Conservation (phyloP, 2,797 vertebrate genomes). For the Bufotes viridis region DNA sequence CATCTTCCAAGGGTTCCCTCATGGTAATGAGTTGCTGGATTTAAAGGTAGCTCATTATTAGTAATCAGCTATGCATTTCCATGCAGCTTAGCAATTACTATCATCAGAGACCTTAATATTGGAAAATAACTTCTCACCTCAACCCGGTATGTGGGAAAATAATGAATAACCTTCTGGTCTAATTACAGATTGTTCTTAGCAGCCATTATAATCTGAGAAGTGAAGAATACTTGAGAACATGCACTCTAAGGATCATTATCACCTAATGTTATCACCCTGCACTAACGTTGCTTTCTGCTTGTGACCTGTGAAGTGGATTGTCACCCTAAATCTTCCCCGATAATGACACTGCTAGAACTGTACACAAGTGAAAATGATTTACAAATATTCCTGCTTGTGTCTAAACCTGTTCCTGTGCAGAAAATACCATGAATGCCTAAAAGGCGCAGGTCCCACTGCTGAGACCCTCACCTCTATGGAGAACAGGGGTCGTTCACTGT, state of each 20-base stretch:
- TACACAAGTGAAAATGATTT: conserved; percentile 24
- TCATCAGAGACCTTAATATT: background rate
- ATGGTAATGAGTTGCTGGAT: background rate
- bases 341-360: background rate
- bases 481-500: too few relatives aligned
- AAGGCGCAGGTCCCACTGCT: too few relatives aligned
- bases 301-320: conserved; percentile 10
- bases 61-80: background rate
- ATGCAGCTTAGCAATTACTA: background rate
- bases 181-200: background rate
- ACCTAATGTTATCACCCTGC: conserved; percentile 31
- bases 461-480: too few relatives aligned
- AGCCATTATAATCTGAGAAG: background rate
- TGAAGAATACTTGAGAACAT: background rate
- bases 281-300: background rate
- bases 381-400: background rate
- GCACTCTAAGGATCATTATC: conserved; percentile 26
- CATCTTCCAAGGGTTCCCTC: background rate
- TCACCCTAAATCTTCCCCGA: conserved; percentile 13
- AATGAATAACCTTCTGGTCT: conserved; percentile 9
- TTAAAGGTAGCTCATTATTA: background rate
- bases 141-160: background rate
- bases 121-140: background rate
- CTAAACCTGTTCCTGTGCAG: background rate
- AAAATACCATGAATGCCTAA: too few relatives aligned